Conservation (phyloP, 2,113 vertebrate genomes). For the Vanacampus margaritifer region DNA sequence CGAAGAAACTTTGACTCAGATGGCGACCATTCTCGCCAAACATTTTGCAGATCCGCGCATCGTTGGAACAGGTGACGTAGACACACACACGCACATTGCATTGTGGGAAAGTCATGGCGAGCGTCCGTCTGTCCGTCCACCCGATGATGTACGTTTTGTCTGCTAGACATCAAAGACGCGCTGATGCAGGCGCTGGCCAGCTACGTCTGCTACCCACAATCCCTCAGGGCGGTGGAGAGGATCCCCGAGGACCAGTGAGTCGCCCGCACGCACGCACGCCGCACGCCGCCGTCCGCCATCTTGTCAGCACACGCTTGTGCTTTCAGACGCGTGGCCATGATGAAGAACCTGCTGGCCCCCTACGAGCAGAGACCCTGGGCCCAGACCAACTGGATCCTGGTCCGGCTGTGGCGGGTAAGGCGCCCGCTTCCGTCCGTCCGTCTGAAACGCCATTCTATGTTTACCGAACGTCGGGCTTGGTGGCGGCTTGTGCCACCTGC, state of each 20-base stretch:
- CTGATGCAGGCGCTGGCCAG: slow-evolving; percentile 97
- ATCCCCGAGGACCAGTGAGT: slow-evolving; percentile 97
- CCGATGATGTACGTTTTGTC: not conserved
- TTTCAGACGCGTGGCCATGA: slow-evolving; percentile 89
- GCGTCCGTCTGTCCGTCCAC: too few species aligned
- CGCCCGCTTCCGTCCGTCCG: not conserved
- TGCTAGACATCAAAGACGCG: slow-evolving; percentile 93
- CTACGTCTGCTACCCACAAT: slow-evolving; percentile 97
- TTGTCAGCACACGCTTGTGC: not conserved
- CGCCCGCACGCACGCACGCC: not conserved
- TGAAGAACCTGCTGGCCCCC: slow-evolving; percentile 92
- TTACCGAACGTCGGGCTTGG: too few species aligned
- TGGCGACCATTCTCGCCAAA: slow-evolving; percentile 92
- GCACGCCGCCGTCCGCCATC: not conserved
- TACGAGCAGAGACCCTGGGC: slow-evolving; percentile 98
- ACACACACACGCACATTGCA: not conserved
- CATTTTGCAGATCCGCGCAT: slow-evolving; percentile 95
- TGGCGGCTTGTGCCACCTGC: not conserved
- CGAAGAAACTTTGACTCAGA: slow-evolving; percentile 87
- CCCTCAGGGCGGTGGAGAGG: slow-evolving; percentile 90
- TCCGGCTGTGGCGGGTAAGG: slow-evolving; percentile 92
- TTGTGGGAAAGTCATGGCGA: too few species aligned
- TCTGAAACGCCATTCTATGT: too few species aligned
- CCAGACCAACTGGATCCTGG: slow-evolving; percentile 99
- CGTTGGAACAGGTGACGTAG: slow-evolving; percentile 85